Percentiles rank a stretch among this genome's conserved stretches.
Evolutionary conservation across 1,140 invertebrate genomes (phyloP).

Genomic region (Gonatopus flavifemur): DNA sequence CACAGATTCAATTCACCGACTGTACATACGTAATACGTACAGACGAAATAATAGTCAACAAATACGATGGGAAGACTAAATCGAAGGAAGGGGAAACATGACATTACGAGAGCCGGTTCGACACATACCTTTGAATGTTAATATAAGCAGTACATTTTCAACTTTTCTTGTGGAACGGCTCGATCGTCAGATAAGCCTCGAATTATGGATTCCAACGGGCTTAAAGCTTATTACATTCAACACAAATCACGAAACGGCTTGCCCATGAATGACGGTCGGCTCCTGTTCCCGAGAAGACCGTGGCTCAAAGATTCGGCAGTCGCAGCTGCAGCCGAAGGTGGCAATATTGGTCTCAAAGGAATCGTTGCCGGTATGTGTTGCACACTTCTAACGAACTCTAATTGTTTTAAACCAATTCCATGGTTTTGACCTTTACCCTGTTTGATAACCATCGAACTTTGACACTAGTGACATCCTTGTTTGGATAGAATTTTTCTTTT

Average conservation of each 20-base stretch:
- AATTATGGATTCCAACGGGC: constrained; percentile 24
- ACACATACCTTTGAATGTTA: constrained; percentile 20
- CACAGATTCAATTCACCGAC: too few species aligned
- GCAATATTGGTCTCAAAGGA: constrained; percentile 70
- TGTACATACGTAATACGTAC: too few species aligned
- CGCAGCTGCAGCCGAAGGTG: constrained; percentile 64
- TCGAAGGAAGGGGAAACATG: constrained; percentile 8
- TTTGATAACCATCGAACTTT: constrained; percentile 14
- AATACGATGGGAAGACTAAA: too few species aligned
- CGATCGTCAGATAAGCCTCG: background rate
- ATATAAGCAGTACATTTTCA: constrained; percentile 18
- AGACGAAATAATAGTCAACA: too few species aligned
- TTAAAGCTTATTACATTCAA: constrained; percentile 1
- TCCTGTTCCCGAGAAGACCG: constrained; percentile 67
- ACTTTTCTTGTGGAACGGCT: constrained; percentile 4
- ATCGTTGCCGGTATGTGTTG: constrained; percentile 80
- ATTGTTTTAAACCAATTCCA: too few species aligned
- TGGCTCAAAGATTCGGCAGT: constrained; percentile 71
- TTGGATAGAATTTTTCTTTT: too few species aligned
- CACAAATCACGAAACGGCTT: constrained; percentile 35
- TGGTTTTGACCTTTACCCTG: too few species aligned
- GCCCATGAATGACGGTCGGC: too few species aligned
- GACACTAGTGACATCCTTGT: too few species aligned
- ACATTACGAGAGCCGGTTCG: constrained; percentile 9
- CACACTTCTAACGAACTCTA: too few species aligned